Base-by-base conservation (phyloP, 2,888 invertebrate genomes). In the Conops quadrifasciatus region DNA sequence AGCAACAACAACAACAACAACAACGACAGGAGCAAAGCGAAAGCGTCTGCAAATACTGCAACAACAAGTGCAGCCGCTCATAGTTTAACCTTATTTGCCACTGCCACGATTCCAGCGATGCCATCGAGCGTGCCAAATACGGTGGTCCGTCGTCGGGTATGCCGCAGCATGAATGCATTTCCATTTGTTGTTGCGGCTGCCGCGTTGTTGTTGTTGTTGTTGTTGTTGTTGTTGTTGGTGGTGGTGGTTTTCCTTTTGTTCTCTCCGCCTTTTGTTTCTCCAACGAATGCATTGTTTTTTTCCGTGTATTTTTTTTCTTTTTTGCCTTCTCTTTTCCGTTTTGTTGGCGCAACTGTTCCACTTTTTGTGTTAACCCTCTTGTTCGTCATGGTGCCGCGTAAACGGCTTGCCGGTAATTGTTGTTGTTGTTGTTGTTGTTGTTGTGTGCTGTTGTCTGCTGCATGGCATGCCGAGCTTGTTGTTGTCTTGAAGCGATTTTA, bases 261-360 rank as follows among this genome's bases (percentile, higher is more conserved):
- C 21, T 30, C 19, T 66, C 1, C 24, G 30, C 43, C 56, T 56
- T 19, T 56, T 36, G 21, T 21, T 56, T 36, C 36, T 30, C 15
- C 36, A 36, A 13, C 24, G 49, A n/a, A 11, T 28, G 26, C 24
- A 21, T 58, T 58, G 26, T 58, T 58, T 58, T 13, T 26, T 26
- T 43, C 36, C 24, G 24, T 45, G 51, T 28, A 53, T 56, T 21
- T 24, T 58, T 56, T 21, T 60, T 49, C 24, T 47, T 51, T 43
- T 36, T 60, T 66, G 4, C 36, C 70, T 49, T 36, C 28, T 28
- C 60, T 28, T 28, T 43, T 45, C 21, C 30, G 24, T 45, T 43
- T 30, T 58, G 67, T 63, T 59, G n/a, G 21, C 63, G 72, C 66
- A 71, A 73, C 72, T 64, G 76, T 74, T 69, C 71, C 73, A 68